Base-by-base conservation (phyloP, 1,140 invertebrate species). In the Lordiphosa collinella region DNA sequence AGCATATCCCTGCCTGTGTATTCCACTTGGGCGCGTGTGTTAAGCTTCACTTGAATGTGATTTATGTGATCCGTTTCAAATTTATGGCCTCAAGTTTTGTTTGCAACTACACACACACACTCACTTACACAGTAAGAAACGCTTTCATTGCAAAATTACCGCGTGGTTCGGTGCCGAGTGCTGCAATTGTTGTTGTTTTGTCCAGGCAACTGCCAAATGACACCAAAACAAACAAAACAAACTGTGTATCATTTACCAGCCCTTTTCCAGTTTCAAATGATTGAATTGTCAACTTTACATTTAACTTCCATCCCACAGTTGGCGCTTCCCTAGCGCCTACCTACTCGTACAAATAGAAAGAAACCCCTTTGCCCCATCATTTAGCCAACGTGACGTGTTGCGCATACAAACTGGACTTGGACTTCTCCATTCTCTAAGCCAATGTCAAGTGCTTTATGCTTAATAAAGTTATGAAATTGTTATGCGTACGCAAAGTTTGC, bases 31-130 rank as follows among this genome's bases (percentile, higher is more conserved):
- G 72, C 68, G 72, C 78, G 78, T 84, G 78, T 85, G 78, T 82
- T 85, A 82, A 82, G 78, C 78, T 82, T 82, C 78, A 82, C 78
- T 82, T 82, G 78, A 82, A 82, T 84, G 78, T 82, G 78, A 82
- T 82, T 82, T 82, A 82, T 82, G 78, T 82, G 78, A 82, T 82
- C 78, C 78, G 78, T 73, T 78, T 67, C 14, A 78, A 82, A 82
- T 82, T 82, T 82, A 82, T 82, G 62, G 78, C 78, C 78, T 52
- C 68, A 82, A 82, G 58, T 82, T 82, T 82, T 82, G 78, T 64
- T 72, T 70, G 62, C 78, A 61, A 16, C 40, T n/a, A 57, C 46
- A 35, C 25, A 11, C 11, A 72, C 53, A 36, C 36, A 11, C 11
- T 67, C 53, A 36, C 36, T 14, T 22, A 73, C 47, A 25, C 22